Base-by-base conservation (phyloP, 23 tunicate species). In the Ciona savignyi region DNA sequence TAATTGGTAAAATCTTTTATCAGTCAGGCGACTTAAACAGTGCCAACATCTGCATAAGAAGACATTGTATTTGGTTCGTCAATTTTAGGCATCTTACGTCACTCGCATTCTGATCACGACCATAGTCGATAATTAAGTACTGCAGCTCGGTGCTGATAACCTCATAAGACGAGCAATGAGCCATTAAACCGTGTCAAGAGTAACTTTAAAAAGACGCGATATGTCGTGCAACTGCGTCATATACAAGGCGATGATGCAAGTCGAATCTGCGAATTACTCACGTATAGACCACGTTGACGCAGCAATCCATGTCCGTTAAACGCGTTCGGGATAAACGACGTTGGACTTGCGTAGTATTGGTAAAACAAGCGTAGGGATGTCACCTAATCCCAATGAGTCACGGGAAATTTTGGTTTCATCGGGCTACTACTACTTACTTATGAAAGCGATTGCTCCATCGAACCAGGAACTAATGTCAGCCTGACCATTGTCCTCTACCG, bases 381-480 rank as follows among this genome's bases (percentile, higher is more conserved):
- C n/a, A n/a, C n/a, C n/a, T n/a, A n/a, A n/a, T n/a, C n/a, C n/a
- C n/a, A n/a, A n/a, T n/a, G n/a, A n/a, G n/a, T n/a, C n/a, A n/a
- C n/a, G n/a, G n/a, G n/a, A n/a, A n/a, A n/a, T n/a, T n/a, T n/a
- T n/a, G n/a, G n/a, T n/a, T n/a, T n/a, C n/a, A n/a, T n/a, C n/a
- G n/a, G n/a, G n/a, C n/a, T n/a, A n/a, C n/a, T 42, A 15, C 11
- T 42, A 42, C 80, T 75, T 82, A 82, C 80, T 70, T 60, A 75
- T 82, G 26, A 75, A 75, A 34, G 51, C 25, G 56, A 78, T 85
- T 0, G 84, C 84, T 33, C 67, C 74, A 77, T 73, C 35, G 68
- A 85, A 85, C 79, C 83, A 81, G 31, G 65, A 32, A 27, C 78
- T 79, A 28, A 85, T 85, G 33, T 85, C 92, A 56, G 92, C 84